These are phyloP conservation scores for Conchocele bisecta DNA, from an alignment of 2,888 invertebrate genomes.

Conservation along the genomic window DNA sequence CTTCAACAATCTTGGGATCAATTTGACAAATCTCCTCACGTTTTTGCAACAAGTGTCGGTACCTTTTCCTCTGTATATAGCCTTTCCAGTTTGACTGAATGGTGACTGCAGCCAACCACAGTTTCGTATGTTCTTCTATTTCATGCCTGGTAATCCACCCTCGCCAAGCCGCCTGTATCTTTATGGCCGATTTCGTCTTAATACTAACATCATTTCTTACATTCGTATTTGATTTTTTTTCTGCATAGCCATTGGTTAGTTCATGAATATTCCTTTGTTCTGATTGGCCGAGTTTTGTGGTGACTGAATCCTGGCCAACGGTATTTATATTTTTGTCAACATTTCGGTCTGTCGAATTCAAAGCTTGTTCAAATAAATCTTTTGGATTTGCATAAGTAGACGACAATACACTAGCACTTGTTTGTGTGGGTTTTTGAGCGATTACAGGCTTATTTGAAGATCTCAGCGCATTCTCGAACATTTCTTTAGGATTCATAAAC, in stretches of 20 bases:
- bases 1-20: slow-evolving; percentile 51
- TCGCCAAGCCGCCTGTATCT: slow-evolving; percentile 67
- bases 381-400: slow-evolving; percentile 42
- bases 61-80: slow-evolving; percentile 40
- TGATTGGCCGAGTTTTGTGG: background rate
- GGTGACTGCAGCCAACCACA: slow-evolving; percentile 60
- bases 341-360: slow-evolving; percentile 22
- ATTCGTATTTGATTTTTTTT: too few relatives aligned
- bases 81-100: slow-evolving; percentile 68
- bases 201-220: too few relatives aligned
- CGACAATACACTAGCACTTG: background rate
- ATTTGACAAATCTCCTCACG: slow-evolving; percentile 8
- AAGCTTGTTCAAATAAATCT: slow-evolving; percentile 63
- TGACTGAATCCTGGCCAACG: background rate
- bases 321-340: background rate
- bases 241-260: too few relatives aligned
- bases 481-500: slow-evolving; percentile 63
- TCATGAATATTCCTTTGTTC: too few relatives aligned
- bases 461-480: slow-evolving; percentile 66
- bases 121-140: slow-evolving; percentile 29
- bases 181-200: slow-evolving; percentile 43
- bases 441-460: slow-evolving; percentile 8
- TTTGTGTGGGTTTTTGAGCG: background rate
- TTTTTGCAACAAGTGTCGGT: background rate
- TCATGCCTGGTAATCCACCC: slow-evolving; percentile 57